Conservation (phyloP, 2,888 invertebrate genomes). For the Brachyptera risi region DNA sequence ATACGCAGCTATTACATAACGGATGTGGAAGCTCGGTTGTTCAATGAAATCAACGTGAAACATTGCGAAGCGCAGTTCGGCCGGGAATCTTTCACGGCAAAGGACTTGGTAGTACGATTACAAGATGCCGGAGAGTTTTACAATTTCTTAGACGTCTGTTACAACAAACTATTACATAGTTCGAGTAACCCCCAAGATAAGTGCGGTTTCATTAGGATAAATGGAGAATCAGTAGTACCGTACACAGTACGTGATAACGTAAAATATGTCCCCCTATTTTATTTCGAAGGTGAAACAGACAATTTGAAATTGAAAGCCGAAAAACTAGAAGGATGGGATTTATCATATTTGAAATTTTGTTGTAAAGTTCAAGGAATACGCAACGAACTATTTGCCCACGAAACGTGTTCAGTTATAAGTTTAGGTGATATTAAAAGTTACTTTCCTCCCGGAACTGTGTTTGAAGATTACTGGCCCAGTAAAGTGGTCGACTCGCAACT, state of each 20-base stretch:
- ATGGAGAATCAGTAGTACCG: conserved; percentile 90
- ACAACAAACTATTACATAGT: conserved; percentile 71
- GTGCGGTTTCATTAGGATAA: conserved; percentile 88
- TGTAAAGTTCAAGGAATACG: conserved; percentile 91
- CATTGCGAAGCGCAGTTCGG: conserved; percentile 92
- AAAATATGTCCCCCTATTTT: conserved; percentile 88
- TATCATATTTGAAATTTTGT: conserved; percentile 89
- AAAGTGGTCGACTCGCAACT: conserved; percentile 81
- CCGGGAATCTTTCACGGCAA: conserved; percentile 74
- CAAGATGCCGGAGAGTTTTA: conserved; percentile 88
- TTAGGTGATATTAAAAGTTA: conserved; percentile 86
- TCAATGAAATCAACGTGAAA: conserved; percentile 88
- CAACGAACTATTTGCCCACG: conserved; percentile 86
- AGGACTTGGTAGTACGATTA: conserved; percentile 85
- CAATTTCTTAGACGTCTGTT: conserved; percentile 85
- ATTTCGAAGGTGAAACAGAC: conserved; percentile 82
- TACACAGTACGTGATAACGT: conserved; percentile 79
- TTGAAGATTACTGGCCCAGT: conserved; percentile 91
- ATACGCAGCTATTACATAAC: conserved; percentile 92
- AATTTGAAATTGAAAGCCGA: conserved; percentile 83
- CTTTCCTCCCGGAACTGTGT: conserved; percentile 83
- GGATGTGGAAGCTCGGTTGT: conserved; percentile 79
- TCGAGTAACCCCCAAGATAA: conserved; percentile 65
- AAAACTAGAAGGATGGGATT: conserved; percentile 85
- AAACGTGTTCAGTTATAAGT: conserved; percentile 86